Base-by-base conservation (phyloP, 2,888 invertebrate genomes). In the Amaurobius ferox region DNA sequence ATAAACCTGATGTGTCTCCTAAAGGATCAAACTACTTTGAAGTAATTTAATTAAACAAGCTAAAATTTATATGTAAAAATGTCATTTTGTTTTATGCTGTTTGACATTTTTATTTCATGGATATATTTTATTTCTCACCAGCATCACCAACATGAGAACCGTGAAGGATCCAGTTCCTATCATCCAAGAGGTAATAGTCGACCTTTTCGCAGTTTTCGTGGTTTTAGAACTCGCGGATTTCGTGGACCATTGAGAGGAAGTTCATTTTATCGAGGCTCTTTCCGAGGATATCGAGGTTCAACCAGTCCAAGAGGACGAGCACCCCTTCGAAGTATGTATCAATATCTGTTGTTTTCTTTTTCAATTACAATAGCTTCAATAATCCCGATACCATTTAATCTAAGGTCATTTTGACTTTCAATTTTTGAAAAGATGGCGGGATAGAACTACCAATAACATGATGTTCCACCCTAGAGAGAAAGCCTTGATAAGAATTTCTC, bases 11-110 rank as follows among this genome's bases (percentile, higher is more conserved):
- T 55, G 88, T 89, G 68, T 89, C 90, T 7, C 90, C 90, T 0
- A 90, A 89, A 86, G 90, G 90, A 19, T 85, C 89, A 9, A 90
- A 90, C 72, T 90, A 90, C 76, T 91, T 88, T 88, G 89, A 90
- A 88, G 91, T 90, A 86, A 87, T 71, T 66, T 2, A 11, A 35
- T 35, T 11, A 7, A 7, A 35, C 11, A 35, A 35, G 35, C 5
- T 11, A 35, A 11, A 35, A 35, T 35, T 35, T 35, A 7, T 35
- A 11, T 7, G 11, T 7, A 11, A 35, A 35, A 35, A 11, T 35
- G 35, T 35, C 5, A 35, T 35, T 35, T 7, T 35, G 11, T 35
- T 11, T 11, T 35, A 35, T 6, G 35, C 11, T 7, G 5, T 35
- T 35, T 11, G 11, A 35, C 35, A 35, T 35, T 35, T 35, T 11